phyloP scores from a whole-genome alignment of 2,888 invertebrate species.

The Zootermopsis nevadensis region DNA sequence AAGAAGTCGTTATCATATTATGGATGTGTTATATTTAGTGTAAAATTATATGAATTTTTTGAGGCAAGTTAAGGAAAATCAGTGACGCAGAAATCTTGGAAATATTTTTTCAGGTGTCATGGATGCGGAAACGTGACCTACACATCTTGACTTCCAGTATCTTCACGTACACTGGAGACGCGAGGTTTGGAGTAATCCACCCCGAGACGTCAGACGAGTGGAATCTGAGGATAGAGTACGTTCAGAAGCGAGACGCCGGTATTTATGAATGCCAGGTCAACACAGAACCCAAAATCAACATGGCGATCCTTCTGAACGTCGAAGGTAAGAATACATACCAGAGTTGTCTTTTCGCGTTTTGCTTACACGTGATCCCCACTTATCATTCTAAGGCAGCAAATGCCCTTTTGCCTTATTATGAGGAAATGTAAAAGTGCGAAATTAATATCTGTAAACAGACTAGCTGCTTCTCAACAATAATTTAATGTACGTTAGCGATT shows the following conservation, averaged over 20 bases:
- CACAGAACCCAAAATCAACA: slow-evolving; percentile 89
- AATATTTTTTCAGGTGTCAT: slow-evolving; percentile 75
- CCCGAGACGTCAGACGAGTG: slow-evolving; percentile 88
- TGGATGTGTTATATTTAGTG: no score
- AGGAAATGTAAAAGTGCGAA: no score
- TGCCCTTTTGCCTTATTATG: no score
- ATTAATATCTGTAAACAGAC: no score
- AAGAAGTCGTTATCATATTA: no score
- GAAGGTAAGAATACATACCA: slow-evolving; percentile 72
- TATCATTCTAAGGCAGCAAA: neutral
- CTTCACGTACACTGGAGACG: slow-evolving; percentile 89
- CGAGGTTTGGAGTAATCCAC: slow-evolving; percentile 85
- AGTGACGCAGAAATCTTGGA: neutral
- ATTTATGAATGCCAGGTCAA: slow-evolving; percentile 92
- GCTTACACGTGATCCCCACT: neutral
- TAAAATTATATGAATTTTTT: no score
- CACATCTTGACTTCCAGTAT: slow-evolving; percentile 88
- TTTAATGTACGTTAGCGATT: no score
- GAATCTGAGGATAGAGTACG: slow-evolving; percentile 86
- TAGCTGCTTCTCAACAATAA: no score
- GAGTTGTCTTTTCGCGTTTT: no score
- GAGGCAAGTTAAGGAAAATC: no score
- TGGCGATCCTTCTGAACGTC: slow-evolving; percentile 82
- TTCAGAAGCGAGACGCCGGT: slow-evolving; percentile 85
- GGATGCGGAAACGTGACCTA: slow-evolving; percentile 84